These are phyloP conservation scores for Lerema accius DNA, from an alignment of 1,140 invertebrate species.

Conservation along the genomic window DNA sequence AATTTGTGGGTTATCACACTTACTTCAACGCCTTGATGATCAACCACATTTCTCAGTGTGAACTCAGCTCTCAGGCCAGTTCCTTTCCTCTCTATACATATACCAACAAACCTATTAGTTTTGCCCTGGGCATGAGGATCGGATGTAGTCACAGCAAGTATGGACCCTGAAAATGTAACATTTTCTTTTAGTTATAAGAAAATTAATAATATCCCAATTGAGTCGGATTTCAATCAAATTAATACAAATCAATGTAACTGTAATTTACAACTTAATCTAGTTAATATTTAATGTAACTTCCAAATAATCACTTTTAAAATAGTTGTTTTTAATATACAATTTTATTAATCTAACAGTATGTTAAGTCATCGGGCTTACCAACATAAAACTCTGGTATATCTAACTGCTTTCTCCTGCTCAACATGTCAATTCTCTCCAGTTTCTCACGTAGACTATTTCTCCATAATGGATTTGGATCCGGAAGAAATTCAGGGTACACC, in stretches of 20 bases:
- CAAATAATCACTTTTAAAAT: too few relatives aligned
- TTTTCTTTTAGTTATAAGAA: too few relatives aligned
- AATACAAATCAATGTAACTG: too few relatives aligned
- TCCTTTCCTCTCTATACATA: constrained; percentile 94
- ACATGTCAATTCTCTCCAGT: constrained; percentile 96
- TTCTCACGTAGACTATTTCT: constrained; percentile 93
- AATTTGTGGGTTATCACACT: too few relatives aligned
- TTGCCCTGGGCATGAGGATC: constrained; percentile 95
- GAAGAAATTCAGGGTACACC: constrained; percentile 97
- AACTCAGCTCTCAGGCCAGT: constrained; percentile 93
- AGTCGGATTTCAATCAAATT: too few relatives aligned
- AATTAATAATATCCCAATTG: too few relatives aligned
- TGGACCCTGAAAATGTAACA: constrained; percentile 86
- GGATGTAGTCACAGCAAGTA: constrained; percentile 95
- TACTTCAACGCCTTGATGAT: constrained; percentile 91
- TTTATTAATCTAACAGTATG: constrained; percentile 5
- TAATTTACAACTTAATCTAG: too few relatives aligned
- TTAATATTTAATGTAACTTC: too few relatives aligned
- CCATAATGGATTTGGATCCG: constrained; percentile 90
- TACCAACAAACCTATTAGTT: constrained; percentile 95
- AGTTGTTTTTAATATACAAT: too few relatives aligned
- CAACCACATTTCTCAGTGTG: constrained; percentile 95
- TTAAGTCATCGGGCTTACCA: constrained; percentile 84
- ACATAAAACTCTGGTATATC: constrained; percentile 99
- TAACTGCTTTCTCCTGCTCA: constrained; percentile 91